A percentile compares a stretch with the other conserved stretches of the same genome.
phyloP scores from a whole-genome alignment of 2,888 invertebrate genomes.

The Beris chalybata region DNA sequence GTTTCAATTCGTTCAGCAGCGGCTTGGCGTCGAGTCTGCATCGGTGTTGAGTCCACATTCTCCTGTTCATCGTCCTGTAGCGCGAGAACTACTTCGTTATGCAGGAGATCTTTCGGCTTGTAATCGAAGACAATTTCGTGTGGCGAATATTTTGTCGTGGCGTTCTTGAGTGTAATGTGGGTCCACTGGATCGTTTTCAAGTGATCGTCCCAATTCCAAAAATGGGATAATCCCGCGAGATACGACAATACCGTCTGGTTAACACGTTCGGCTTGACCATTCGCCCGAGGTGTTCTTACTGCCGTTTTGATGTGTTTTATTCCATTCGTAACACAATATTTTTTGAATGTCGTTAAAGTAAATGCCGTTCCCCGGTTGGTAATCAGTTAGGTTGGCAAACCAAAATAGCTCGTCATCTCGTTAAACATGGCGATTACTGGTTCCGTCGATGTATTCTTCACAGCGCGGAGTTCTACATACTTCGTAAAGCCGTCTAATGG shows the following conservation, averaged over 20 bases:
- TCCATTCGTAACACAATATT: constrained; percentile 35
- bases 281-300: constrained; percentile 38
- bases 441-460: constrained; percentile 9
- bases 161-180: no score
- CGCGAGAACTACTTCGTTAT: no score
- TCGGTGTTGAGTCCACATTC: no score
- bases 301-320: constrained; percentile 34
- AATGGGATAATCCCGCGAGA: no score
- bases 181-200: no score
- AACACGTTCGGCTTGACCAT: constrained; percentile 40
- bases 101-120: no score
- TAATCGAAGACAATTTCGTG: no score
- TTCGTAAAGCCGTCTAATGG: constrained; percentile 9
- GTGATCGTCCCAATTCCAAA: no score
- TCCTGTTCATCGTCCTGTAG: no score
- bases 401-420: constrained; percentile 36
- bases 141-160: no score
- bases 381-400: constrained; percentile 36
- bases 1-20: no score
- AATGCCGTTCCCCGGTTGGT: constrained; percentile 41
- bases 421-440: constrained; percentile 23
- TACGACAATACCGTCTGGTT: background rate
- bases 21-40: no score
- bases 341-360: constrained; percentile 37
- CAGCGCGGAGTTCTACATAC: constrained; percentile 18